Percentiles rank a stretch among this genome's conserved stretches.
Evolutionary conservation across 2,113 vertebrate genomes (phyloP).

Genomic region (Microtus pennsylvanicus): DNA sequence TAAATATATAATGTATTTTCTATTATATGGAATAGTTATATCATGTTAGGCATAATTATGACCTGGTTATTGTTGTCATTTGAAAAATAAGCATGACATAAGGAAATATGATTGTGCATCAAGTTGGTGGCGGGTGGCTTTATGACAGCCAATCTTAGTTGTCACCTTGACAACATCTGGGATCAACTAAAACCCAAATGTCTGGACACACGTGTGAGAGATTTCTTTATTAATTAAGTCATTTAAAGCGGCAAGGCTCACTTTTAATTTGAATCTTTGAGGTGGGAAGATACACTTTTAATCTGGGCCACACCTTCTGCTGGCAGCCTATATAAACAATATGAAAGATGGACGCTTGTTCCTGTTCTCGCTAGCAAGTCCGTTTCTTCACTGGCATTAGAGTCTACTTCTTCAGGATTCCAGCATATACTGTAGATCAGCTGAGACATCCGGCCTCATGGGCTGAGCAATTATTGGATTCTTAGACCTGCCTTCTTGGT

Average conservation of each 20-base stretch:
- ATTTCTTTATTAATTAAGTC: neutral
- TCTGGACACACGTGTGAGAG: neutral
- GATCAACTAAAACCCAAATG: neutral
- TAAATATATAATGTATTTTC: neutral
- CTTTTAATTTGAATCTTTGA: neutral
- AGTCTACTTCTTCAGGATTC: neutral
- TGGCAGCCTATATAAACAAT: neutral
- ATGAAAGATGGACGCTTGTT: neutral
- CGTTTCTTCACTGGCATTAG: neutral
- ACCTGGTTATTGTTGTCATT: neutral
- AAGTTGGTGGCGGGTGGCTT: neutral
- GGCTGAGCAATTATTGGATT: neutral
- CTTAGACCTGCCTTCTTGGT: neutral
- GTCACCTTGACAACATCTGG: neutral
- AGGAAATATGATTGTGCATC: neutral
- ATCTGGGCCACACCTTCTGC: neutral
- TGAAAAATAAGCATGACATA: neutral
- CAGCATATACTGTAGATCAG: neutral
- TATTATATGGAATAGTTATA: neutral
- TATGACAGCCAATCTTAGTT: neutral
- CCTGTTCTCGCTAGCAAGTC: neutral
- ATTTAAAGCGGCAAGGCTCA: neutral
- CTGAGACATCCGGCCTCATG: neutral
- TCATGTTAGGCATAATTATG: neutral
- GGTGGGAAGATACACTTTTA: neutral